Conservation (phyloP, 2,888 invertebrate species). For the Plagiodera versicolora region DNA sequence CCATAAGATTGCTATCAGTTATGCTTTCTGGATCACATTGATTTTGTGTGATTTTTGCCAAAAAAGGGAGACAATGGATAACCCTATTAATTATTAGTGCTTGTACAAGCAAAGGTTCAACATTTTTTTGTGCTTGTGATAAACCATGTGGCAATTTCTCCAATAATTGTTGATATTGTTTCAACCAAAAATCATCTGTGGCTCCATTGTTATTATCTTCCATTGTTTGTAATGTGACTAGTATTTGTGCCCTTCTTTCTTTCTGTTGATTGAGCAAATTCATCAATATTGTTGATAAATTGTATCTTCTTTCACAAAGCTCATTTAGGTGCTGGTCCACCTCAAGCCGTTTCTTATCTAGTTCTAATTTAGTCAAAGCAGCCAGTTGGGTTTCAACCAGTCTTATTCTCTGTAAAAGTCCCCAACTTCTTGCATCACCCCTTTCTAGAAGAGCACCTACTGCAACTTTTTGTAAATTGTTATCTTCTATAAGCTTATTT, state of each 20-base stretch:
- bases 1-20: slow-evolving; percentile 60
- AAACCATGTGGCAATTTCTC: slow-evolving; percentile 69
- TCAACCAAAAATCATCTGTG: slow-evolving; percentile 70
- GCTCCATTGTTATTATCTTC: slow-evolving; percentile 61
- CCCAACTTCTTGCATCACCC: slow-evolving; percentile 76
- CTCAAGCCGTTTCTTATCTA: slow-evolving; percentile 69
- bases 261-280: slow-evolving; percentile 71
- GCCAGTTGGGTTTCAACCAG: slow-evolving; percentile 73
- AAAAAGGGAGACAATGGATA: slow-evolving; percentile 75
- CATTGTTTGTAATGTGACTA: slow-evolving; percentile 71
- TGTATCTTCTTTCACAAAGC: slow-evolving; percentile 67
- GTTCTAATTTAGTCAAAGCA: slow-evolving; percentile 70
- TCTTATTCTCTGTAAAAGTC: slow-evolving; percentile 73
- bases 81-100: slow-evolving; percentile 72
- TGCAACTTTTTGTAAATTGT: slow-evolving; percentile 71
- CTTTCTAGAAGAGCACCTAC: slow-evolving; percentile 72
- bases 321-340: slow-evolving; percentile 71
- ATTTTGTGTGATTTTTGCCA: slow-evolving; percentile 64
- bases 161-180: slow-evolving; percentile 81
- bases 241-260: slow-evolving; percentile 65
- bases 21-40: slow-evolving; percentile 59
- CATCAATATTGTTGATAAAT: slow-evolving; percentile 67
- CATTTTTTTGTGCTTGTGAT: slow-evolving; percentile 61
- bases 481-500: slow-evolving; percentile 66
- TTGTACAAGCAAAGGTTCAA: slow-evolving; percentile 70